These are phyloP conservation scores for Chymomyza procnemis DNA, from an alignment of 2,888 invertebrate species.

Conservation along the genomic window DNA sequence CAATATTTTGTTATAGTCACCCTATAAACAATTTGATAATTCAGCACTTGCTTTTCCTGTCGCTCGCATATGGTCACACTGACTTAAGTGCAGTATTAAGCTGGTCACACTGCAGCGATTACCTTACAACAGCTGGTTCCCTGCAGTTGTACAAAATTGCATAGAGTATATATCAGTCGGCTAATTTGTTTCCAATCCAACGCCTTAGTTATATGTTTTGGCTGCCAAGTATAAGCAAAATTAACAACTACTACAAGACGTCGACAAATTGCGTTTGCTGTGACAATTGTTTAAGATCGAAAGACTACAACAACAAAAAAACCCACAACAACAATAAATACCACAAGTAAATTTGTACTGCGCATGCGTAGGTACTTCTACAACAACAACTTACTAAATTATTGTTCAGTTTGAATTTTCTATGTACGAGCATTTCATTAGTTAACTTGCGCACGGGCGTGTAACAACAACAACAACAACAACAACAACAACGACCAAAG, in stretches of 20 bases:
- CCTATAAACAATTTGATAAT: too few species aligned
- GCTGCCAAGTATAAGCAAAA: conserved; percentile 2
- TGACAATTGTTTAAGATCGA: conserved; percentile 41
- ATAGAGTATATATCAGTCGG: not conserved
- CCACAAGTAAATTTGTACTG: conserved; percentile 36
- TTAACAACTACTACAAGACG: conserved; percentile 11
- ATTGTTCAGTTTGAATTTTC: conserved; percentile 41
- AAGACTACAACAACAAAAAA: conserved; percentile 17
- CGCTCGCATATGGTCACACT: too few species aligned
- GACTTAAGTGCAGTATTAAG: too few species aligned
- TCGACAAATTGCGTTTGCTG: conserved; percentile 50
- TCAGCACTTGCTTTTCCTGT: too few species aligned
- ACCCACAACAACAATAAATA: not conserved
- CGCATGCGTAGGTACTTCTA: conserved; percentile 64
- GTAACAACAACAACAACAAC: conserved; percentile 12
- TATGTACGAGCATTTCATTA: conserved; percentile 55
- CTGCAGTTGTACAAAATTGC: too few species aligned
- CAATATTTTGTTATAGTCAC: too few species aligned
- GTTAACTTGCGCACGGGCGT: conserved; percentile 37
- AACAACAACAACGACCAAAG: conserved; percentile 10
- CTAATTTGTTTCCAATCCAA: not conserved
- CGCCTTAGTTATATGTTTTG: not conserved
- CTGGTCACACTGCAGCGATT: too few species aligned
- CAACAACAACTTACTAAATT: conserved; percentile 59
- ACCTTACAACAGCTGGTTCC: too few species aligned